Base-by-base conservation (phyloP, 1,140 invertebrate genomes). In the Cydia splendana region DNA sequence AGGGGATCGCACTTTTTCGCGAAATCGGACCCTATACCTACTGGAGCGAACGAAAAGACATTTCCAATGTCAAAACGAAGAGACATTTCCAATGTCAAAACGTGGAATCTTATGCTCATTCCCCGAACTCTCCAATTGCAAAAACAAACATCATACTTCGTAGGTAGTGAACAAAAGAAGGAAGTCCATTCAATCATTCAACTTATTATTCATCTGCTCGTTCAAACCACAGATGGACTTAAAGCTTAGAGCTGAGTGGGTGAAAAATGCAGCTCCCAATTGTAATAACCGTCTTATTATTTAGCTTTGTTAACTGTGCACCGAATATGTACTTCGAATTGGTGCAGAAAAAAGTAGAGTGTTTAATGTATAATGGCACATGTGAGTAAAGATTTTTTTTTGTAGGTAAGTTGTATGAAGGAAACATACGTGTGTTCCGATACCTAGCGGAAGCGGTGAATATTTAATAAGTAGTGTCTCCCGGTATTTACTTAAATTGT, bases 301-400 rank as follows among this genome's bases (percentile, higher is more conserved):
- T 4, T 42, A 85, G 10, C 84, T 78, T 74, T 67, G 34, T 85
- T 3, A 76, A 78, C 18, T 57, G 76, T 74, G 77, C 77, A 7
- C 78, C 80, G 6, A 75, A 78, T 0, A 65, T 83, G 57, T 90
- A 88, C 74, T 90, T 88, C 28, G 87, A 79, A 30, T 82, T 77
- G 76, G 80, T 89, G 18, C 87, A 62, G 0, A 62, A 87, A 1
- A 81, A 48, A 28, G 76, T 57, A 18, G 84, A 81, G 0, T 90
- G 88, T 51, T 74, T 90, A 7, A 80, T 77, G 20, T 90, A 74
- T 73, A 90, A 90, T 77, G 79, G 80, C 20, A 87, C 87, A 15
- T 90, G 88, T 90, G 78, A 88, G 88, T 90, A 77, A 20, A 13
- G 18, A 10, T 42, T 42, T 42, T 10, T 42, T 42, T 34, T 34